Conservation (phyloP, 2,888 invertebrate species). For the Osmoderma eremita region DNA sequence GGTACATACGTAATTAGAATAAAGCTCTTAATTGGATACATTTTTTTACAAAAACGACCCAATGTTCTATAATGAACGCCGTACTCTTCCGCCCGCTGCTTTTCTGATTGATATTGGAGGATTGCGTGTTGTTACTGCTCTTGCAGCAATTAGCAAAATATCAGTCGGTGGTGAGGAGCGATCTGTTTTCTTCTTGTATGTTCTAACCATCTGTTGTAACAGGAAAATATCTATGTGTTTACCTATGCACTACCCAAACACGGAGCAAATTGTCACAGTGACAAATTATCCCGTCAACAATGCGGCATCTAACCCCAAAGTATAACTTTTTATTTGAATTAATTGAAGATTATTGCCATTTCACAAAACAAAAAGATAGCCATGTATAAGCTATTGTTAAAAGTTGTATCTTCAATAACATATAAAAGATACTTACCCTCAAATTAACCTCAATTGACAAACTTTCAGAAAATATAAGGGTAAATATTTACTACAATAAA, state of each 20-base stretch:
- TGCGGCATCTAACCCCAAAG: no score
- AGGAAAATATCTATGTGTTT: neutral
- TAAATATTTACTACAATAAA: no score
- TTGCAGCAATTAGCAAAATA: conserved; percentile 12
- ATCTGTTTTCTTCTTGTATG: conserved; percentile 29
- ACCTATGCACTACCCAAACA: neutral
- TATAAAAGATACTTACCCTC: no score
- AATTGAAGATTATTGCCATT: no score
- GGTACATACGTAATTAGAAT: no score
- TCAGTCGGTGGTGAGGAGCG: neutral
- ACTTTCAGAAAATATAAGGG: no score
- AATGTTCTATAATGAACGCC: conserved; percentile 15
- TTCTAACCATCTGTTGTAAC: conserved; percentile 18
- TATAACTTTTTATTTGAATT: no score
- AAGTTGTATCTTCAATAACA: no score
- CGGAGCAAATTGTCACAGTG: neutral
- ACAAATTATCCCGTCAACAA: neutral
- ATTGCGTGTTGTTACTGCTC: conserved; percentile 4
- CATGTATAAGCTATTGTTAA: no score
- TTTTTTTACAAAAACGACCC: conserved; percentile 2
- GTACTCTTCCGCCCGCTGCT: conserved; percentile 18
- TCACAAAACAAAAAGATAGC: no score
- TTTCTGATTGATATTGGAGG: conserved; percentile 9
- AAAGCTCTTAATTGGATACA: no score
- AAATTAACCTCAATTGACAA: no score